Conservation (phyloP, 2,888 invertebrate genomes). For the Andrena haemorrhoa region DNA sequence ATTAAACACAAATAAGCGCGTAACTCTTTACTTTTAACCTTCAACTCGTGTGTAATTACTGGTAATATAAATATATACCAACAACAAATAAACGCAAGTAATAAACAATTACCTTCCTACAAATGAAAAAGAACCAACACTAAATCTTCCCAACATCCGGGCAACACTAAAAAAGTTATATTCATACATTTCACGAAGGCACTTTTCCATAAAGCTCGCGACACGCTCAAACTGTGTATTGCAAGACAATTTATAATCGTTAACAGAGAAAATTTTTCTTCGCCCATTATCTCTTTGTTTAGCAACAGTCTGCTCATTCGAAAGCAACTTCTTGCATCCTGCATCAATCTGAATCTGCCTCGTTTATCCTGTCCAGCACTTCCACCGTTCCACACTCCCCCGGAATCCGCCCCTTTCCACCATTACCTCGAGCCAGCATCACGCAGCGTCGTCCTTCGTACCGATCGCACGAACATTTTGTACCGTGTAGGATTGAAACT, state of each 20-base stretch:
- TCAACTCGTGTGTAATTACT: no score
- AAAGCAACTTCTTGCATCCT: slow-evolving; percentile 61
- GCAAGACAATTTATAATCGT: slow-evolving; percentile 44
- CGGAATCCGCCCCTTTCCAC: slow-evolving; percentile 31
- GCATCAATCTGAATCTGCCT: slow-evolving; percentile 67
- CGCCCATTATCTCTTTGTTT: slow-evolving; percentile 37
- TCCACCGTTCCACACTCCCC: slow-evolving; percentile 36
- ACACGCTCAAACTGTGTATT: background rate
- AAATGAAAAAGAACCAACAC: no score
- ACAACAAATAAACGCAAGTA: no score
- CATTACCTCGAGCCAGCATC: slow-evolving; percentile 24
- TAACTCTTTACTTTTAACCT: no score
- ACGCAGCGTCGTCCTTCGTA: slow-evolving; percentile 55
- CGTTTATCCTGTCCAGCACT: slow-evolving; percentile 50
- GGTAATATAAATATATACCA: no score
- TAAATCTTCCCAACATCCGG: no score
- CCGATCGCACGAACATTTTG: slow-evolving; percentile 49
- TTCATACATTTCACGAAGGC: background rate
- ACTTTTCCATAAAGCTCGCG: background rate
- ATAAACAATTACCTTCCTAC: no score
- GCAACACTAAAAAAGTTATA: no score
- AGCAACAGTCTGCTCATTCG: slow-evolving; percentile 28
- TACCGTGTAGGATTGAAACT: slow-evolving; percentile 41
- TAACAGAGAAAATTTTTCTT: slow-evolving; percentile 38
- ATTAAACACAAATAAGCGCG: background rate